Percentiles rank a stretch among this genome's conserved stretches.
Conservation (phyloP, 2,888 invertebrate species). For the Polymixis flavicincta region DNA sequence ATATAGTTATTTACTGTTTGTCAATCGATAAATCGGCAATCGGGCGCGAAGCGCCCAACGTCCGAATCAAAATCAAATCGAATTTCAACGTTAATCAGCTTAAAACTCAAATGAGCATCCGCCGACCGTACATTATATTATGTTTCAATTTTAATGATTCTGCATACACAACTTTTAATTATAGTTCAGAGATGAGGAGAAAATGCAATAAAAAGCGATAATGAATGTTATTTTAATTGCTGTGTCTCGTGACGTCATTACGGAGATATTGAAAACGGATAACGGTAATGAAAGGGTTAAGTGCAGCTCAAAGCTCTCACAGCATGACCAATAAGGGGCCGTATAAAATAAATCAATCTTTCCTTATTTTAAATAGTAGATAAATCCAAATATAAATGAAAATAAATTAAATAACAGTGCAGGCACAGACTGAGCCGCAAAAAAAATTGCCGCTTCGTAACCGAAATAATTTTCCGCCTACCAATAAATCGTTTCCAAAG, state of each 20-base stretch:
- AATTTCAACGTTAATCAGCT: conserved; percentile 70
- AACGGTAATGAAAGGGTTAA: conserved; percentile 20
- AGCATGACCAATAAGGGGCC: conserved; percentile 4
- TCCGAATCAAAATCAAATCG: conserved; percentile 67
- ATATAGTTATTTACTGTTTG: conserved; percentile 52
- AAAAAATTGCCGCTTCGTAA: conserved; percentile 13
- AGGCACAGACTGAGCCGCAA: conserved; percentile 10
- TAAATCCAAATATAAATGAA: conserved; percentile 10
- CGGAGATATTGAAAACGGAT: conserved; percentile 33
- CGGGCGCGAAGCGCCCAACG: conserved; percentile 47
- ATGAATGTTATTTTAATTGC: conserved; percentile 55
- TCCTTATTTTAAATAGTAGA: neutral
- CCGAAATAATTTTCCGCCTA: conserved; percentile 35
- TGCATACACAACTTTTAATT: conserved; percentile 66
- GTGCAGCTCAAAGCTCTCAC: neutral
- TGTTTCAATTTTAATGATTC: conserved; percentile 70
- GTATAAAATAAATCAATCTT: neutral
- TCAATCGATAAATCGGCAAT: conserved; percentile 56
- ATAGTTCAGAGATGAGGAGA: conserved; percentile 49
- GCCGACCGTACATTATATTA: conserved; percentile 59
- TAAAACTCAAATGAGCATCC: conserved; percentile 71
- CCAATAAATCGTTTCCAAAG: conserved; percentile 51
- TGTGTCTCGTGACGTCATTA: conserved; percentile 41
- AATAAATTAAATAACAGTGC: conserved; percentile 12
- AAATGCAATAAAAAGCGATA: conserved; percentile 51